Conservation (phyloP, 2,888 invertebrate genomes). For the Caenorhabditis afra region DNA sequence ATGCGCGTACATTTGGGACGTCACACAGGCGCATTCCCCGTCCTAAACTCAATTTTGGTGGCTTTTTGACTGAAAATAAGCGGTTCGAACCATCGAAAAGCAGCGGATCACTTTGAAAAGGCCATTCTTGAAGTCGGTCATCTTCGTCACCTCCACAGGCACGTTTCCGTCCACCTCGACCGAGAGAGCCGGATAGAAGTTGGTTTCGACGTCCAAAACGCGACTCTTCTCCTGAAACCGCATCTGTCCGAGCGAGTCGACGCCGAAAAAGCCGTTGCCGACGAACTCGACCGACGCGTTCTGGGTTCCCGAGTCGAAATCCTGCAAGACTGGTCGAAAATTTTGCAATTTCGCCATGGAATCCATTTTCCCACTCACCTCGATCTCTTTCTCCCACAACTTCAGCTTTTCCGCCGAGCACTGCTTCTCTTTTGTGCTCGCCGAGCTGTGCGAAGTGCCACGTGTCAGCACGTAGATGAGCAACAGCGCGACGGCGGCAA, state of each 20-base stretch:
- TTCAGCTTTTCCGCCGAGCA: conserved; percentile 48
- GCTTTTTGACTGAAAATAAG: background rate
- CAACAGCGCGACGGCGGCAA: conserved; percentile 33
- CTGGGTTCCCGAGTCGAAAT: conserved; percentile 59
- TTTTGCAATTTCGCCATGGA: background rate
- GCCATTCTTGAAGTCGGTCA: conserved; percentile 65
- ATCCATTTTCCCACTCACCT: conserved; percentile 8
- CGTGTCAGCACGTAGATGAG: conserved; percentile 53
- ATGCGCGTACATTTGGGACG: conserved; percentile 70
- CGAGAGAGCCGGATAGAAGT: conserved; percentile 54
- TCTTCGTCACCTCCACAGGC: conserved; percentile 31
- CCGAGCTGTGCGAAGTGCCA: conserved; percentile 1
- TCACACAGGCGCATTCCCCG: conserved; percentile 73
- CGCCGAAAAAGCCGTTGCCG: conserved; percentile 76
- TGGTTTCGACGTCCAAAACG: conserved; percentile 52
- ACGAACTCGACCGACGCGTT: conserved; percentile 69
- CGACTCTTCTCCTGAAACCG: conserved; percentile 50
- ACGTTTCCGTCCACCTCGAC: conserved; percentile 37
- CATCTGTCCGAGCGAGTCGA: conserved; percentile 67
- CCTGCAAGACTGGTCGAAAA: conserved; percentile 19
- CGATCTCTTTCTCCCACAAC: conserved; percentile 37
- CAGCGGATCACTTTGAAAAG: conserved; percentile 58
- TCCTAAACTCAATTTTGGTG: conserved; percentile 51
- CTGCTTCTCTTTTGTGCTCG: conserved; percentile 39
- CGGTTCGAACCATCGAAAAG: conserved; percentile 51